Conservation (phyloP, 2,797 vertebrate genomes). For the Hemitrygon akajei region DNA sequence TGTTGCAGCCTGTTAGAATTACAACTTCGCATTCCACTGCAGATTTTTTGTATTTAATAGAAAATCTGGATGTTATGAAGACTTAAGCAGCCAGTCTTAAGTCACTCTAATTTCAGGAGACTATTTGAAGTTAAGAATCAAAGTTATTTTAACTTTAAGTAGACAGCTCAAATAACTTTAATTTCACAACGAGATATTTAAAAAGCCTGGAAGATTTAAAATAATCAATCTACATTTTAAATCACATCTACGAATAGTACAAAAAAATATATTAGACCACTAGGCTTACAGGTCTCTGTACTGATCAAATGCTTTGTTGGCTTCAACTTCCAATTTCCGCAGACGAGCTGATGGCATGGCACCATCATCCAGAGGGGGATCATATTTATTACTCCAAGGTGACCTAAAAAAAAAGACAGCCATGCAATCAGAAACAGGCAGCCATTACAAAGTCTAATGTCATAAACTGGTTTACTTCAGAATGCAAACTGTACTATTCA, state of each 20-base stretch:
- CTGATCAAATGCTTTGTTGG: slow-evolving; percentile 98
- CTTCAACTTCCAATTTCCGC: slow-evolving; percentile 95
- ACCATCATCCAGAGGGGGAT: slow-evolving; percentile 93
- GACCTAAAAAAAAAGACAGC: slow-evolving; percentile 62
- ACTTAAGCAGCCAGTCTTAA: background rate
- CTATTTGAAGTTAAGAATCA: background rate
- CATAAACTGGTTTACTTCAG: background rate
- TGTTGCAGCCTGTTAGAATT: too few species aligned
- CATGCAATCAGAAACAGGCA: background rate
- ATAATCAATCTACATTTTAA: background rate
- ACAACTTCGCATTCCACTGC: background rate
- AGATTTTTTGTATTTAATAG: background rate
- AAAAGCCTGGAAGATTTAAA: background rate
- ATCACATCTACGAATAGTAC: background rate
- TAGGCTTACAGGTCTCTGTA: slow-evolving; percentile 95
- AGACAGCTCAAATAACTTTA: background rate
- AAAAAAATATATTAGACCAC: background rate
- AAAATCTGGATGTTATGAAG: background rate
- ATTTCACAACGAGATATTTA: background rate
- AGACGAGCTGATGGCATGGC: slow-evolving; percentile 95
- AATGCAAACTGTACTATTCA: background rate
- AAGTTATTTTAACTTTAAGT: background rate
- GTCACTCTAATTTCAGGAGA: background rate
- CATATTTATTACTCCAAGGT: slow-evolving; percentile 98
- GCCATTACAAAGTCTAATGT: background rate